Evolutionary conservation across 2,888 invertebrate genomes (phyloP), one percentile per base, ranked within the genome.

Genomic region (Halictus quadricinctus): DNA sequence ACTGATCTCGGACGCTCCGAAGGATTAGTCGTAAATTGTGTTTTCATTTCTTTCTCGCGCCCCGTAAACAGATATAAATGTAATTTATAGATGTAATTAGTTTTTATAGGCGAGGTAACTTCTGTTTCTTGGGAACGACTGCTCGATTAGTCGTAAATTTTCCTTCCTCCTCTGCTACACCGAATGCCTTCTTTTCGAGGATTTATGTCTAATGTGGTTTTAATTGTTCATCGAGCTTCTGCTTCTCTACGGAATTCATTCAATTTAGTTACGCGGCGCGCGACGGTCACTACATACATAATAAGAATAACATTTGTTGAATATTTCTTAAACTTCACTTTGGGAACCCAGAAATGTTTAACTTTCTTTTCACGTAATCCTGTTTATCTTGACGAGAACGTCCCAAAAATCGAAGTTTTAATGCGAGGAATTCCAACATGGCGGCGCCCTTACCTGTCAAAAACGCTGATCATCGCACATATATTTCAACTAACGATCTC

Each of bases 21-120:
- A 29, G 12, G 54, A 83, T 83, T 48, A 46, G 46, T 25, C 60
- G 46, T 83, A 84, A 83, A 84, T 84, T 78, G 54, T 50, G 64
- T 21, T 64, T 54, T 54, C 18, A 41, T 46, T 46, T 36, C 54
- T 41, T 21, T 70, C 29, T 21, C 54, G 54, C 54, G 25, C 70
- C 54, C 15, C 74, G n/a, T 48, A 18, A 72, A 48, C 8, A 29
- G 29, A 29, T 18, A 72, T 29, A 50, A 72, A 72, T 21, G 1
- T 4, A 72, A 72, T 29, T 48, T 48, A 48, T 48, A 50, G 72
- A 18, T 48, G 46, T 29, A 72, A 29, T 48, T 72, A 29, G 18
- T 48, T 72, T 72, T 48, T 25, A 72, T 29, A n/a, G 48, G 8
- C 25, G 72, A 7, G 15, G 25, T n/a, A n/a, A 46, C 25, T 46